These are phyloP conservation scores for Dicerorhinus sumatrensis DNA, from an alignment of 2,113 vertebrate genomes.

Conservation along the genomic window DNA sequence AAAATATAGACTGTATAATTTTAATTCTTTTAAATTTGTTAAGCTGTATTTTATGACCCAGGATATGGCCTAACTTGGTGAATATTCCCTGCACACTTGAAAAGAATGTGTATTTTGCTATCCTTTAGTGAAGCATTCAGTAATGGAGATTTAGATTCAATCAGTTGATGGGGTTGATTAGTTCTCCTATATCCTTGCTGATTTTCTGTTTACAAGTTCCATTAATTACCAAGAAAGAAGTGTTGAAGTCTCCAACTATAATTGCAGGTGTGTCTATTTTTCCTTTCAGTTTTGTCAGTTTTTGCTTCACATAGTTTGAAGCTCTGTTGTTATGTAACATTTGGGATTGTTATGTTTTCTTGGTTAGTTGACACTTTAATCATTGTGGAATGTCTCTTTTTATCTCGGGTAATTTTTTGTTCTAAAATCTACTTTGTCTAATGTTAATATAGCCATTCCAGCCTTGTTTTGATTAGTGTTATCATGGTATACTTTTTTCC, in stretches of 20 bases:
- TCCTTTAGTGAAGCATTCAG: background rate
- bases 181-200: background rate
- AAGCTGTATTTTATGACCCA: background rate
- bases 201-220: background rate
- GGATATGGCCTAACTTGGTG: background rate
- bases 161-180: background rate
- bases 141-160: background rate
- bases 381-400: background rate
- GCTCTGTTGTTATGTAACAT: background rate
- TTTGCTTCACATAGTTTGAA: background rate
- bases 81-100: background rate
- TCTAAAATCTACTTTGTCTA: background rate
- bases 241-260: background rate
- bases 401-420: background rate
- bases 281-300: background rate
- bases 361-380: background rate
- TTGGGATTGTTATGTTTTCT: conserved; percentile 24
- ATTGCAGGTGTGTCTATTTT: background rate
- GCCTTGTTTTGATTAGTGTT: background rate
- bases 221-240: background rate
- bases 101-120: background rate
- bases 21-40: conserved; percentile 41
- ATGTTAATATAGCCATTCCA: background rate
- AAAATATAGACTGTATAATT: background rate
- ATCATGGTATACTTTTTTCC: background rate